Evolutionary conservation across 2,797 vertebrate genomes (phyloP).

Genomic region (Hypotaenidia okinawae): DNA sequence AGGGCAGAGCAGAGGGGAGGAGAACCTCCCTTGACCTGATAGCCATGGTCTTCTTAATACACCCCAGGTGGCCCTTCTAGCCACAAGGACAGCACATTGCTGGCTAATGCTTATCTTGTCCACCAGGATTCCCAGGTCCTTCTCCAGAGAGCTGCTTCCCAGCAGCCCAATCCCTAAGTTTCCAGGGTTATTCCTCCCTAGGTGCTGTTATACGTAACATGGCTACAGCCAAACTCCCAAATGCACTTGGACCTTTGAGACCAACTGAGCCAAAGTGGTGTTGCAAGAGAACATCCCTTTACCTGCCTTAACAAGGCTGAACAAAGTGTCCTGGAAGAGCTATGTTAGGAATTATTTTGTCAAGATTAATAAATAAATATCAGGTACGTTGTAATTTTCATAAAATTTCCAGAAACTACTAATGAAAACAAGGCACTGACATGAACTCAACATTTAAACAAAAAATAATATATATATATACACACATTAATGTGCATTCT

Average conservation of each 20-base stretch:
- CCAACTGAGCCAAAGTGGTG: fast-evolving
- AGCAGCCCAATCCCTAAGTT: too few relatives aligned
- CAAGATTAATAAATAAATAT: constrained; percentile 2
- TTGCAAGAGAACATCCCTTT: neutral
- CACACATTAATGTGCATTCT: neutral
- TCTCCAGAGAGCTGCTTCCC: too few relatives aligned
- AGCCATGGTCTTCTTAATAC: too few relatives aligned
- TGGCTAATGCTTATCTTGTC: too few relatives aligned
- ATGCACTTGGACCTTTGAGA: neutral
- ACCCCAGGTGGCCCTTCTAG: too few relatives aligned
- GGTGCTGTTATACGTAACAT: neutral
- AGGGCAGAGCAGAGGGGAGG: too few relatives aligned
- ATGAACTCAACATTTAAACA: neutral
- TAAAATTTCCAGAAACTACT: neutral
- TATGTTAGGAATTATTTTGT: neutral
- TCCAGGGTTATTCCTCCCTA: too few relatives aligned
- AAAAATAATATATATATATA: too few relatives aligned
- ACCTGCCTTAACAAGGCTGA: neutral
- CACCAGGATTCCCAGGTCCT: too few relatives aligned
- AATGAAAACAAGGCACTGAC: neutral
- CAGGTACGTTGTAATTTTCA: neutral
- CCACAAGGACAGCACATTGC: too few relatives aligned
- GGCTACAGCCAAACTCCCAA: neutral
- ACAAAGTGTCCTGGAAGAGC: neutral
- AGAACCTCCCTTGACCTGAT: too few relatives aligned